phyloP scores from a whole-genome alignment of 2,888 invertebrate species.

The Notodonta dromedarius region DNA sequence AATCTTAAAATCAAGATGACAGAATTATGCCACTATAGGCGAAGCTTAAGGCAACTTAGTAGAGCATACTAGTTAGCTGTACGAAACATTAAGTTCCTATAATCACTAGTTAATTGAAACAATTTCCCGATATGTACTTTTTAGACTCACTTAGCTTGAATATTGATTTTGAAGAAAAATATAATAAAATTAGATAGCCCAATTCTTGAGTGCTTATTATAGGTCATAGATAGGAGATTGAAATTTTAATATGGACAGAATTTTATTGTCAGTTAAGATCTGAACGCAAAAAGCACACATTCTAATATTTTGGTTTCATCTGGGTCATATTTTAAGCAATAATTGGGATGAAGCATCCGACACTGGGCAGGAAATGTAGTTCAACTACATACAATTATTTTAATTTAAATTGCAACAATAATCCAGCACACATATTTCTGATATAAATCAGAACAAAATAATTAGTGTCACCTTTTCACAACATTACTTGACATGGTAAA shows the following conservation, averaged over 20 bases:
- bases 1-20: conserved; percentile 37
- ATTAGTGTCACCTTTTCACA: neutral
- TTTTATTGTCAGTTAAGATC: conserved; percentile 12
- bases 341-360: conserved; percentile 40
- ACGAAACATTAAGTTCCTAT: conserved; percentile 17
- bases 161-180: neutral
- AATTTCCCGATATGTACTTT: conserved; percentile 37
- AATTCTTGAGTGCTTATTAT: neutral
- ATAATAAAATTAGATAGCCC: neutral
- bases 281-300: conserved; percentile 43
- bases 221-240: conserved; percentile 22
- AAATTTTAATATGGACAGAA: conserved; percentile 22
- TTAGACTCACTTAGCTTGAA: conserved; percentile 19
- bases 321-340: conserved; percentile 43
- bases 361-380: conserved; percentile 50
- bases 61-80: conserved; percentile 24
- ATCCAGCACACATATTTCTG: neutral
- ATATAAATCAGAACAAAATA: neutral
- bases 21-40: conserved; percentile 17
- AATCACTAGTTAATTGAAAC: conserved; percentile 28
- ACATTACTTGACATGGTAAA: neutral
- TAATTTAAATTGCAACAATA: conserved; percentile 34
- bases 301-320: conserved; percentile 31
- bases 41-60: conserved; percentile 20
- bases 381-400: conserved; percentile 38